phyloP scores from a whole-genome alignment of 2,888 invertebrate species.

The Galerucella pusilla region DNA sequence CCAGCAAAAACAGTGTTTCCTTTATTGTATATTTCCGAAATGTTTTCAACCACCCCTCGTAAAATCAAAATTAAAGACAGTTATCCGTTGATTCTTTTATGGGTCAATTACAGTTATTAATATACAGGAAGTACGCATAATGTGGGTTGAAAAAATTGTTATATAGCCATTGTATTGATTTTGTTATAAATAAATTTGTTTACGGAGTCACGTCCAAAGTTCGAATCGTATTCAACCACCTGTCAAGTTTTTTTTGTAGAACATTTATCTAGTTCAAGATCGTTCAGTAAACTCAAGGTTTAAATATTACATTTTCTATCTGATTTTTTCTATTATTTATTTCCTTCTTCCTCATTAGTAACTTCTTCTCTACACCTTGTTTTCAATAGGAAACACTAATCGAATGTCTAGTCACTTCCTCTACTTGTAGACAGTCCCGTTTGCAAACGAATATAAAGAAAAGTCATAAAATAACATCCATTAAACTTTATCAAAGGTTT shows the following conservation, averaged over 20 bases:
- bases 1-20: no score
- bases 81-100: neutral
- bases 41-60: neutral
- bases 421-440: neutral
- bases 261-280: neutral
- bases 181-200: neutral
- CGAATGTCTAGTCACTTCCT: neutral
- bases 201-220: neutral
- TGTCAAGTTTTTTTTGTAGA: neutral
- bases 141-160: neutral
- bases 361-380: neutral
- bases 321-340: neutral
- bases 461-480: neutral
- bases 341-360: neutral
- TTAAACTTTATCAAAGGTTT: neutral
- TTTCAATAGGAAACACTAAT: neutral
- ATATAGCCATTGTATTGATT: neutral
- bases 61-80: neutral
- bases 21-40: neutral
- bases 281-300: neutral
- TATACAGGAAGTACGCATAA: conserved; percentile 4
- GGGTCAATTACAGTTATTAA: conserved; percentile 12
- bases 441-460: neutral
- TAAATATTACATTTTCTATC: neutral
- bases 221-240: neutral